Conservation (phyloP, 1,140 invertebrate genomes). For the Ganaspis sp. region DNA sequence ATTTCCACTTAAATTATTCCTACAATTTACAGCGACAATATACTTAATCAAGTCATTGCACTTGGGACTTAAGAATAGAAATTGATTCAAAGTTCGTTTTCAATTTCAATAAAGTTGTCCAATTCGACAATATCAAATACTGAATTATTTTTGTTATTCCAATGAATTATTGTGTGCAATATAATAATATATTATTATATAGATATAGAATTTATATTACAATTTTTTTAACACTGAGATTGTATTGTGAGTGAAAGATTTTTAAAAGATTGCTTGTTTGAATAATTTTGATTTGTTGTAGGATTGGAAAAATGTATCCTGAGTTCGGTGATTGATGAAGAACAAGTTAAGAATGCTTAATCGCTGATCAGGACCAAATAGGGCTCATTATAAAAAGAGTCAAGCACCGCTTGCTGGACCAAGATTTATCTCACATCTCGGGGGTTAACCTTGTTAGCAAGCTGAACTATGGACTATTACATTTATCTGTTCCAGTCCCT, state of each 20-base stretch:
- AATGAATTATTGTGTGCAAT: too few relatives aligned
- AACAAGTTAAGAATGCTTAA: slow-evolving; percentile 64
- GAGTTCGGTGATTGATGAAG: slow-evolving; percentile 65
- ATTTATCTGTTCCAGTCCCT: slow-evolving; percentile 63
- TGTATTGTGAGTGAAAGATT: too few relatives aligned
- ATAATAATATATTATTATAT: too few relatives aligned
- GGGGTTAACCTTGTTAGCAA: slow-evolving; percentile 66
- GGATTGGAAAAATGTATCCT: slow-evolving; percentile 43
- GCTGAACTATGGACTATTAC: slow-evolving; percentile 68
- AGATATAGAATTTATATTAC: too few relatives aligned
- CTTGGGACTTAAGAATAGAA: neutral
- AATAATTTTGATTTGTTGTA: neutral
- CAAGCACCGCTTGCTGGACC: slow-evolving; percentile 54
- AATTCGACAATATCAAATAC: too few relatives aligned
- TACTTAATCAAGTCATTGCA: neutral
- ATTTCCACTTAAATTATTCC: neutral
- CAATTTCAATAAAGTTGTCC: too few relatives aligned
- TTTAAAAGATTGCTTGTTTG: too few relatives aligned
- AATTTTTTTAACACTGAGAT: too few relatives aligned
- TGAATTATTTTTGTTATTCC: too few relatives aligned
- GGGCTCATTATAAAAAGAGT: slow-evolving; percentile 62
- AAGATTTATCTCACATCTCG: slow-evolving; percentile 62
- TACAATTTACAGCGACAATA: neutral
- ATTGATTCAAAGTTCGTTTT: too few relatives aligned
- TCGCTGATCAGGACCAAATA: slow-evolving; percentile 62